Conservation (phyloP, 2,797 vertebrate species). For the Melanotaenia maccullochi region DNA sequence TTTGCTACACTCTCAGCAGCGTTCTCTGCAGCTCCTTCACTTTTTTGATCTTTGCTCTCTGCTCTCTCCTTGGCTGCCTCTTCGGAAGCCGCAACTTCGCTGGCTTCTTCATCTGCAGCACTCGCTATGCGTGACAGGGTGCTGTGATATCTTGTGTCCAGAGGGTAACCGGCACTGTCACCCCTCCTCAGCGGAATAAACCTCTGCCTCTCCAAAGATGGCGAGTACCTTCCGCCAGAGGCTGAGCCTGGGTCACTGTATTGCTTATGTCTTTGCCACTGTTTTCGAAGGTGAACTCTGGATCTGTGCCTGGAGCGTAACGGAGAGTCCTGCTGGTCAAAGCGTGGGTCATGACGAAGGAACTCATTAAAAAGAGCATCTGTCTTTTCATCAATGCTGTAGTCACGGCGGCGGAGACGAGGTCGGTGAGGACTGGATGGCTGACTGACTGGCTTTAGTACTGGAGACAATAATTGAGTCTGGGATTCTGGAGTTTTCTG, state of each 20-base stretch:
- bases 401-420: conserved; percentile 89
- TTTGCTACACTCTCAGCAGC: conserved; percentile 1
- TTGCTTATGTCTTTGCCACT: conserved; percentile 95
- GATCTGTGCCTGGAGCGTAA: conserved; percentile 87
- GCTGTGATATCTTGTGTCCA: conserved; percentile 87
- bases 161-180: conserved; percentile 82
- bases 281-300: conserved; percentile 91
- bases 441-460: conserved; percentile 66
- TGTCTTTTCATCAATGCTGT: conserved; percentile 97
- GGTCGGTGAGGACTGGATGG: conserved; percentile 69
- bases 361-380: conserved; percentile 97
- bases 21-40: conserved; percentile 7
- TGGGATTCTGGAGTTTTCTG: conserved; percentile 62
- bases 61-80: conserved; percentile 48
- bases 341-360: conserved; percentile 93
- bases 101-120: conserved; percentile 87
- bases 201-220: conserved; percentile 82
- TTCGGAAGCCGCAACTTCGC: conserved; percentile 70
- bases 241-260: conserved; percentile 93
- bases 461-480: conserved; percentile 51
- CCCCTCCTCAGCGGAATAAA: conserved; percentile 80
- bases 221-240: conserved; percentile 71
- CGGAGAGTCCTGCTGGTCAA: conserved; percentile 89
- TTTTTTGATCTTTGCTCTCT: conserved; percentile 42
- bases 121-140: conserved; percentile 89